Conservation (phyloP, 1,140 invertebrate species). For the Chironomus tepperi region DNA sequence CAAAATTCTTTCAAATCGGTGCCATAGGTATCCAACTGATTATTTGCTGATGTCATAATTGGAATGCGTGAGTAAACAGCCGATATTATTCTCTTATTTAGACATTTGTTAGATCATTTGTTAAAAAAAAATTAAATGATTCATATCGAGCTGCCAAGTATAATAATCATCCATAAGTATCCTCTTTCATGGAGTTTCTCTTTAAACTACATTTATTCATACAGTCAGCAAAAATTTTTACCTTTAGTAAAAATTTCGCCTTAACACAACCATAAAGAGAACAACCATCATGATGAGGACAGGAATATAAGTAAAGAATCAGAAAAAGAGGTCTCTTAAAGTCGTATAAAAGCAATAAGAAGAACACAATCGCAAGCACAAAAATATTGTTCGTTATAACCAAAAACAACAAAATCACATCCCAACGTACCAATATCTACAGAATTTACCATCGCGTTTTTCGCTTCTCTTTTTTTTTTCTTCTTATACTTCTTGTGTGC, state of each 20-base stretch:
- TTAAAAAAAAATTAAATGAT: too few relatives aligned
- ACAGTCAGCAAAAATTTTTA: neutral
- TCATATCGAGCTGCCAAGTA: too few relatives aligned
- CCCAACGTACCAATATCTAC: neutral
- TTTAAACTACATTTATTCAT: too few relatives aligned
- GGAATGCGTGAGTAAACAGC: too few relatives aligned
- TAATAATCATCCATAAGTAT: too few relatives aligned
- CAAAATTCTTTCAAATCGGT: too few relatives aligned
- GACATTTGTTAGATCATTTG: too few relatives aligned
- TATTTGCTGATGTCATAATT: too few relatives aligned
- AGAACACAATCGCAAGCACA: neutral
- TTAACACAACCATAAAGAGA: neutral
- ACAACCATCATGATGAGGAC: neutral
- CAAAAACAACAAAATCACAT: neutral
- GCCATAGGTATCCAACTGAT: too few relatives aligned
- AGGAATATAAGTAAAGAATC: too few relatives aligned
- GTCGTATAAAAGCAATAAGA: neutral
- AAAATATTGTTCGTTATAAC: neutral
- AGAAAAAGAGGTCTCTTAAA: neutral
- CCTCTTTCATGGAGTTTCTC: too few relatives aligned
- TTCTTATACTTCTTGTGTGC: neutral
- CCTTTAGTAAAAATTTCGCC: neutral
- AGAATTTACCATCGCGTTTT: slow-evolving; percentile 12
- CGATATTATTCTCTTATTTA: too few relatives aligned
- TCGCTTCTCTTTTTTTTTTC: neutral